Conservation (phyloP, 2,797 vertebrate genomes). For the Jordanella pulchra region DNA sequence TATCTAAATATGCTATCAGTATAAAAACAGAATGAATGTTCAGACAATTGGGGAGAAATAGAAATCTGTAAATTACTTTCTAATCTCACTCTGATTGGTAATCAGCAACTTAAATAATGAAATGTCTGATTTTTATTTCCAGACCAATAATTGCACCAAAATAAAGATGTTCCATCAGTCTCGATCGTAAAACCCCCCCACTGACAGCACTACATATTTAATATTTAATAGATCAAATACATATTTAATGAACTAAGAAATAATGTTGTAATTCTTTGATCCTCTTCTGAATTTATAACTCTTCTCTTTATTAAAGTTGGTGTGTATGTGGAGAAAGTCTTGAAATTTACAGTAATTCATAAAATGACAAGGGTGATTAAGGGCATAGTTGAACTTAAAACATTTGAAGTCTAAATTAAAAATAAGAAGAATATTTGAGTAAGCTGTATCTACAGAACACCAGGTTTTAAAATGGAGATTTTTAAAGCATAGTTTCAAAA, state of each 20-base stretch:
- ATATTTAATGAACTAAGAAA: background rate
- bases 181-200: background rate
- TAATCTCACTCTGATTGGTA: background rate
- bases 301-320: background rate
- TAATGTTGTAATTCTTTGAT: background rate
- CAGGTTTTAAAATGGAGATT: no score
- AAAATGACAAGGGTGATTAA: no score
- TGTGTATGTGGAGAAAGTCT: no score
- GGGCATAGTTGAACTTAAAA: no score
- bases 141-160: background rate
- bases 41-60: background rate
- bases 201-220: background rate
- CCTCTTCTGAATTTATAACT: background rate
- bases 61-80: background rate
- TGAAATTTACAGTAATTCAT: no score
- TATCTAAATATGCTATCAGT: background rate
- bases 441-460: no score
- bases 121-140: background rate
- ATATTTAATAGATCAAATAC: background rate
- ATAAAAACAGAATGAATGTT: background rate
- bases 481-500: no score
- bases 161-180: background rate
- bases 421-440: no score
- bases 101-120: background rate
- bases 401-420: no score